Base-by-base conservation (phyloP, 1,140 invertebrate species). In the Dinothrombium tinctorium region DNA sequence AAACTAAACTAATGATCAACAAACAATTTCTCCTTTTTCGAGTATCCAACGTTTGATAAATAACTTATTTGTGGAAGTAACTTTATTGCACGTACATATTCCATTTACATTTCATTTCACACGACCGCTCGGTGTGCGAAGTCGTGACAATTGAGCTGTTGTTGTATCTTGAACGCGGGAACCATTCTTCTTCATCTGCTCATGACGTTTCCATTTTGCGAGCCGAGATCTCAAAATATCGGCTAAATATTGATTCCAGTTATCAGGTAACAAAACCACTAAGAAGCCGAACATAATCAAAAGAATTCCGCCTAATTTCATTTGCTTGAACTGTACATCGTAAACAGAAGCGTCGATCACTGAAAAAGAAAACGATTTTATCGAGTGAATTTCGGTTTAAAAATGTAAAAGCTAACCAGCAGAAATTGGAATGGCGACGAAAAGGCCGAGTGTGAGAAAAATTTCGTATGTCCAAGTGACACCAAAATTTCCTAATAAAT, bases 211-310 rank as follows among this genome's bases (percentile, higher is more conserved):
- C 47, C 43, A 51, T 23, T 42, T 49, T 29, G 25, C 39, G 9
- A 42, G 40, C 21, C 35, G 40, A 19, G 69, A 83, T 77, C 79
- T 73, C 47, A 89, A 65, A 35, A 86, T 59, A 49, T 76, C 66
- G 45, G 79, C 83, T 54, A 87, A 80, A 55, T 86, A 87, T 54
- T 86, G 76, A 3, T 83, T 81, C 84, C 84, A 92, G 60, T 89
- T 84, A 55, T 84, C 77, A 2, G 84, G 86, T 50, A 92, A 79
- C 70, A 90, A 79, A 37, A 89, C 82, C 24, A 90, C 45, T 23
- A 55, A 32, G 32, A 58, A 53, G 6, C 56, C 55, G 11, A 54
- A 40, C 12, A 50, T 38, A 50, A 89, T 86, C 11, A 89, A 62
- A 42, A 89, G 75, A 51, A 89, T 78, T 39, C 84, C 84, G 19